phyloP scores from a whole-genome alignment of 1,140 invertebrate species.

The Hycleus phaleratus region DNA sequence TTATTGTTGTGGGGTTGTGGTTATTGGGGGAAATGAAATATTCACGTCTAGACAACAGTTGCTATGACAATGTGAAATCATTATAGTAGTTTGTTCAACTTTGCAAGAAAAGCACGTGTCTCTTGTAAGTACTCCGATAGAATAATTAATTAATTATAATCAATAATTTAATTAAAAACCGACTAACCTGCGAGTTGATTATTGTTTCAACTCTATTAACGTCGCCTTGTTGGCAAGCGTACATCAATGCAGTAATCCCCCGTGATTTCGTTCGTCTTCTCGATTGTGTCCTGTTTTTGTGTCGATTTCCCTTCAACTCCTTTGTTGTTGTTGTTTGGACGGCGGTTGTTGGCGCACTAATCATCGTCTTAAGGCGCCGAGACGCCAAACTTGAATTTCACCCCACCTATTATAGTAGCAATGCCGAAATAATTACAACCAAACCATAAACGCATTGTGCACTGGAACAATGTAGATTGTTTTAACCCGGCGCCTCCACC shows the following conservation, averaged over 20 bases:
- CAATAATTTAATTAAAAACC: neutral
- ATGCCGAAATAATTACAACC: conserved; percentile 3
- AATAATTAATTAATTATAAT: neutral
- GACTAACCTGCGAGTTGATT: conserved; percentile 30
- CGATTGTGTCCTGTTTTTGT: neutral
- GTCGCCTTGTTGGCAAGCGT: conserved; percentile 76
- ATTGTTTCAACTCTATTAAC: conserved; percentile 44
- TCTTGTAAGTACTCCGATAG: neutral
- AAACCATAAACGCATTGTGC: neutral
- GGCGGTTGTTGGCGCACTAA: conserved; percentile 6
- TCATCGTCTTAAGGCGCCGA: conserved; percentile 12
- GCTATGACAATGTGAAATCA: conserved; percentile 31
- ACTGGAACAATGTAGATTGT: neutral
- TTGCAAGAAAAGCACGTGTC: neutral
- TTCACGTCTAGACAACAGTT: conserved; percentile 17
- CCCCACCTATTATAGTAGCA: neutral
- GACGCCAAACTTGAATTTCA: conserved; percentile 2
- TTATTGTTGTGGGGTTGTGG: neutral
- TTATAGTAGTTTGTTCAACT: conserved; percentile 5
- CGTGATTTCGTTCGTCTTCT: neutral
- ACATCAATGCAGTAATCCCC: conserved; percentile 64
- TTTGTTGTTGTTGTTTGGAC: neutral
- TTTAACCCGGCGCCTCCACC: no score
- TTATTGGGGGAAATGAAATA: neutral
- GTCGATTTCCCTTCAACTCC: conserved; percentile 4